Base-by-base conservation (phyloP, 2,888 invertebrate species). In the Hedychridium roseum region DNA sequence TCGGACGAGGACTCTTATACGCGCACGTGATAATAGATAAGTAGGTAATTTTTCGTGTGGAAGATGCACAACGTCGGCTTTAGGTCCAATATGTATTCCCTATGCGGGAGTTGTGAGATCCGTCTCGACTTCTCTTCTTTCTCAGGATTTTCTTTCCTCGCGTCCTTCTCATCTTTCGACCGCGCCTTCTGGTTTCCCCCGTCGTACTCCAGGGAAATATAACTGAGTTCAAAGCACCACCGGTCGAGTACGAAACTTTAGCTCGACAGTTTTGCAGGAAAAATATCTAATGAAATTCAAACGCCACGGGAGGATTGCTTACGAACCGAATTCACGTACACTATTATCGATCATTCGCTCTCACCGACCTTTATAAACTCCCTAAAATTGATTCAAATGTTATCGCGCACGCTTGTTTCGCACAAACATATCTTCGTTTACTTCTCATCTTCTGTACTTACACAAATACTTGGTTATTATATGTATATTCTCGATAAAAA, bases 161-260 rank as follows among this genome's bases (percentile, higher is more conserved):
- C 16, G 43, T 28, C n/a, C 42, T 53, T 45, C 47, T 57, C 60
- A 57, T 60, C 55, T 62, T 59, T 56, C 60, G 47, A 55, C 64
- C 58, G 60, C 67, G 47, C 47, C 40, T 56, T 50, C 59, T 49
- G 55, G 54, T 66, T 62, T 59, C 53, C 55, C 51, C 58, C 50
- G 52, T 37, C 41, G 30, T 44, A 57, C 75, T 60, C 71, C 20
- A 43, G 76, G 75, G 76, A 77, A 77, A 77, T 75, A 76, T 75
- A 69, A 72, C 65, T 55, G 48, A 70, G 69, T 69, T 69, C 66
- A 58, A 54, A 63, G 62, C 66, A 59, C 56, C 60, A 57, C 57
- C 57, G 56, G 60, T 60, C 54, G 54, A 53, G n/a, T 63, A 59
- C 57, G 63, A 66, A 73, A 75, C 71, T 73, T 73, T 69, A 68